Conservation (phyloP, 2,888 invertebrate species). For the Phalera bucephala region DNA sequence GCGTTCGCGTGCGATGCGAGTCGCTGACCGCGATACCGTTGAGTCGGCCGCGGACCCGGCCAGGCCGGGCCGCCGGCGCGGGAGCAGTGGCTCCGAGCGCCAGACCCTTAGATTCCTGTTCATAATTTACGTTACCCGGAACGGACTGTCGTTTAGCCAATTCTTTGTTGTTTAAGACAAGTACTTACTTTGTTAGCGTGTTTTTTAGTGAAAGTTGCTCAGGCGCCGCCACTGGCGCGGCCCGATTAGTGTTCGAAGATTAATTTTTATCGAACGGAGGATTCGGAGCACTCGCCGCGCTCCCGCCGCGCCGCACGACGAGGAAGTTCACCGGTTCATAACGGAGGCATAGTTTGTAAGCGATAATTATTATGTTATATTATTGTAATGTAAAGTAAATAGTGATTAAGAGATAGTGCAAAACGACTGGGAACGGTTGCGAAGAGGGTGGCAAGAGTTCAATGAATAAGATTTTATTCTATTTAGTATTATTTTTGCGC, state of each 20-base stretch:
- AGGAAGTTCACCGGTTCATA: conserved; percentile 58
- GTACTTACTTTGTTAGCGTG: conserved; percentile 78
- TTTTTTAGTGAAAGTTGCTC: conserved; percentile 82
- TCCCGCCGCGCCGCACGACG: conserved; percentile 46
- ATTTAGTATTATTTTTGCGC: conserved; percentile 38
- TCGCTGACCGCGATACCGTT: conserved; percentile 54
- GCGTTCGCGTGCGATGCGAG: conserved; percentile 51
- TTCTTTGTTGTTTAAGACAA: conserved; percentile 71
- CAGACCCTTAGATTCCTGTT: conserved; percentile 38
- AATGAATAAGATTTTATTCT: conserved; percentile 36
- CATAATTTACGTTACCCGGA: conserved; percentile 52
- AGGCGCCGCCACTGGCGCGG: conserved; percentile 77
- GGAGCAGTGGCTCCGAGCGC: conserved; percentile 16
- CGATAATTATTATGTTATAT: conserved; percentile 71
- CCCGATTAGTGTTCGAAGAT: conserved; percentile 76
- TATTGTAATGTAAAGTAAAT: conserved; percentile 72
- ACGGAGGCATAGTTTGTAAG: conserved; percentile 70
- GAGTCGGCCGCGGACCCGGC: conserved; percentile 20
- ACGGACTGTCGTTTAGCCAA: conserved; percentile 70
- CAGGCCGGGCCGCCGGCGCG: conserved; percentile 15
- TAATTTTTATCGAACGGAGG: conserved; percentile 64
- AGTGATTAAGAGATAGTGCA: conserved; percentile 78
- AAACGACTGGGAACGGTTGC: conserved; percentile 80
- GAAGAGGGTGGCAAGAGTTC: conserved; percentile 40
- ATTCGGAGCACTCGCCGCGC: conserved; percentile 54